Evolutionary conservation across 2,113 vertebrate genomes (phyloP), one percentile per base, ranked within the genome.

Genomic region (Cygnus atratus): DNA sequence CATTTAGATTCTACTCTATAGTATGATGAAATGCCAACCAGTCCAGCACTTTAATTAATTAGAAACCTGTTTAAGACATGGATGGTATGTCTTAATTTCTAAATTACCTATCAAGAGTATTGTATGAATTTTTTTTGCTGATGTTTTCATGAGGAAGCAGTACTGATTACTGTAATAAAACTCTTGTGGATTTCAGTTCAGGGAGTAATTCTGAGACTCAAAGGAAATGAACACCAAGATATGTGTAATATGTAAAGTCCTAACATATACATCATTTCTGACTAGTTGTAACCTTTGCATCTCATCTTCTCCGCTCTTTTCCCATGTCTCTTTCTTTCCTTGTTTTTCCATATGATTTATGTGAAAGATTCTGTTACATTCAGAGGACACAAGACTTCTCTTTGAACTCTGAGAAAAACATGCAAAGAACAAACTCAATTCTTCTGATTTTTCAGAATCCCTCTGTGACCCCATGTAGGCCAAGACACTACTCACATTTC

Each of bases 51-150:
- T 72, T 57, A 93, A 93, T 93, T 87, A 94, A 94, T 95, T 89
- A 95, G 91, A 92, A 94, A 76, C 62, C 66, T 75, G 78, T 85
- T 81, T 87, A 85, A 80, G 54, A 82, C 74, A 66, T 37, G 39
- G 44, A 83, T 70, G 33, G 37, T 91, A 77, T 46, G 37, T 95
- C 81, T 91, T 78, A 87, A 91, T 90, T 91, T 94, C 74, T 88
- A 91, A 92, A 96, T 79, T 92, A 66, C 67, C 58, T 70, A 48
- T 76, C 62, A 83, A 72, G 55, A 73, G 25, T 66, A 89, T 73
- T 85, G 59, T 72, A 70, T 43, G 39, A 94, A 82, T 74, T 83
- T 55, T 22, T 22, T 70, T 52, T 88, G 54, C 79, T 94, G 71
- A 91, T 93, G 41, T 90, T 90, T 95, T 91, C 58, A 50, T 88